Evolutionary conservation across 2,797 vertebrate species (phyloP).

Genomic region (Anguilla marmorata): DNA sequence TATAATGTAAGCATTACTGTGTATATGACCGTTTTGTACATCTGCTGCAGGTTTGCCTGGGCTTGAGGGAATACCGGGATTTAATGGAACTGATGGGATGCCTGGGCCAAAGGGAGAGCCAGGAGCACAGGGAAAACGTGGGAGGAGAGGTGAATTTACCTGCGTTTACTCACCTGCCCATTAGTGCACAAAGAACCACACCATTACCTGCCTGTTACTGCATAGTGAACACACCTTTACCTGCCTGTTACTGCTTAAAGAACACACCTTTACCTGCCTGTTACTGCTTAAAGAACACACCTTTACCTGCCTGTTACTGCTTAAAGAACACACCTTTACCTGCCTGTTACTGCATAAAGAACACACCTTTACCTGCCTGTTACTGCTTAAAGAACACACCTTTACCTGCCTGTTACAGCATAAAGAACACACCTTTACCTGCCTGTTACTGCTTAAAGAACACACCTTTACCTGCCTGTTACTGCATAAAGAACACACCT

Average conservation of each 20-base stretch:
- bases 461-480: too few species aligned
- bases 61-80: slow-evolving; percentile 71
- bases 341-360: neutral
- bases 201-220: too few species aligned
- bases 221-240: too few species aligned
- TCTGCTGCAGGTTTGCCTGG: slow-evolving; percentile 66
- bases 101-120: slow-evolving; percentile 74
- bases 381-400: neutral
- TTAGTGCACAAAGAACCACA: neutral
- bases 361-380: neutral
- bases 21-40: neutral
- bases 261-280: neutral
- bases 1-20: neutral
- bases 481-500: neutral
- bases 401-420: too few species aligned
- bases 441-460: too few species aligned
- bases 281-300: neutral
- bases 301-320: neutral
- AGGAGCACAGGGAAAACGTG: slow-evolving; percentile 77
- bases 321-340: neutral
- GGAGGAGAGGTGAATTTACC: slow-evolving; percentile 74
- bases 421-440: too few species aligned
- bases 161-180: slow-evolving; percentile 5
- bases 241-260: too few species aligned
- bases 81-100: slow-evolving; percentile 71